Evolutionary conservation across 2,113 vertebrate species (phyloP).

Genomic region (Centropus bengalensis): DNA sequence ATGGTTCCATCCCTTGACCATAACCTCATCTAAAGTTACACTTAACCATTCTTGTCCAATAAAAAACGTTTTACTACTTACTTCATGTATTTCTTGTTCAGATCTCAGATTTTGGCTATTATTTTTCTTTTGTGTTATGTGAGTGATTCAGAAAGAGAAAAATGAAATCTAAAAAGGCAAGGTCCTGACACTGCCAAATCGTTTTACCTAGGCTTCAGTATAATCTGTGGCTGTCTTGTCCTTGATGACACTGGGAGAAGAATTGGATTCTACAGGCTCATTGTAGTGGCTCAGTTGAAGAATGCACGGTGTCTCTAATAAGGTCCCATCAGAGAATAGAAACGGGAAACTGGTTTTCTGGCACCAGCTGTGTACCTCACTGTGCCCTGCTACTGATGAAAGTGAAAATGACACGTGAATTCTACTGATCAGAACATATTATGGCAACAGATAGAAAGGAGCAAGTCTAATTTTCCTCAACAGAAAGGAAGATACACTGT

Average conservation of each 20-base stretch:
- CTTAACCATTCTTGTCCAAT: background rate
- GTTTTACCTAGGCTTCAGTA: background rate
- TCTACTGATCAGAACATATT: constrained; percentile 35
- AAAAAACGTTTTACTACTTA: background rate
- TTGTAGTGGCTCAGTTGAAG: background rate
- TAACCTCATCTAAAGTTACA: background rate
- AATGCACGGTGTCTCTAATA: background rate
- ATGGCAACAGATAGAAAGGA: constrained; percentile 1
- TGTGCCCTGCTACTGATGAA: background rate
- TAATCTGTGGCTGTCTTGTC: background rate
- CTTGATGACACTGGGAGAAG: background rate
- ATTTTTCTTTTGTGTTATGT: background rate
- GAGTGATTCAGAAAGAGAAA: background rate
- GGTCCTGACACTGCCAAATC: background rate
- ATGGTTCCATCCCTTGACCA: background rate
- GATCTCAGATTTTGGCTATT: background rate
- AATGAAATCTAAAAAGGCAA: background rate
- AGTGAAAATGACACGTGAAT: constrained; percentile 40
- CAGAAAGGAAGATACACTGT: background rate
- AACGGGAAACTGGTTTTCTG: background rate
- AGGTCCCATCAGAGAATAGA: background rate
- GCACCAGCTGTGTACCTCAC: background rate
- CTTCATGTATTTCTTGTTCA: background rate
- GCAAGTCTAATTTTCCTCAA: constrained; percentile 19
- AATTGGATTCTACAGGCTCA: background rate